These are phyloP conservation scores for Apeltes quadracus DNA, from an alignment of 2,113 vertebrate species.

Conservation along the genomic window DNA sequence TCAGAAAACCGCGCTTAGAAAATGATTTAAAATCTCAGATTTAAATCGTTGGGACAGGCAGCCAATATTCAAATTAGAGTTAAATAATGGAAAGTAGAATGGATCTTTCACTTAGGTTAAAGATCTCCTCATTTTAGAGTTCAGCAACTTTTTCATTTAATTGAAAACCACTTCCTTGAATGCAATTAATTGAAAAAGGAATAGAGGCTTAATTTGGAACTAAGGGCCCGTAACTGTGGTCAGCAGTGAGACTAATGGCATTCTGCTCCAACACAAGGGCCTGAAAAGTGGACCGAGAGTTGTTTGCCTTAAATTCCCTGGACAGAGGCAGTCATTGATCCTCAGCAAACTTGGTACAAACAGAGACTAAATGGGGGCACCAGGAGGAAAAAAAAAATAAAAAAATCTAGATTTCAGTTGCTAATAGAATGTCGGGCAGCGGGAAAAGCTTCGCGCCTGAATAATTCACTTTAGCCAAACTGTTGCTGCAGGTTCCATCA, in stretches of 20 bases:
- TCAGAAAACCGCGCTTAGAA: slow-evolving; percentile 24
- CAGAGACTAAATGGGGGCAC: slow-evolving; percentile 70
- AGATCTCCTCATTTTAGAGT: slow-evolving; percentile 73
- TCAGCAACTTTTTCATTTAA: slow-evolving; percentile 74
- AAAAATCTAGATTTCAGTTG: slow-evolving; percentile 64
- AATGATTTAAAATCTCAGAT: slow-evolving; percentile 44
- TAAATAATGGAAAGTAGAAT: slow-evolving; percentile 66
- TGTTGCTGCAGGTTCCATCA: slow-evolving; percentile 80
- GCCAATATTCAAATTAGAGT: slow-evolving; percentile 64
- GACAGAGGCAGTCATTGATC: slow-evolving; percentile 64
- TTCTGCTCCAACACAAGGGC: slow-evolving; percentile 64
- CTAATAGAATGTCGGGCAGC: slow-evolving; percentile 76
- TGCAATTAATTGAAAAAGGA: slow-evolving; percentile 77
- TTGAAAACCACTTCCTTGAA: slow-evolving; percentile 74
- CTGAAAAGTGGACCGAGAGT: slow-evolving; percentile 52
- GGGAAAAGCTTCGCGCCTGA: slow-evolving; percentile 74
- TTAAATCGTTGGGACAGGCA: slow-evolving; percentile 46
- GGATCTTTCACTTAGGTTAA: slow-evolving; percentile 69
- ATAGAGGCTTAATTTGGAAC: slow-evolving; percentile 75
- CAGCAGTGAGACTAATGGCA: slow-evolving; percentile 75
- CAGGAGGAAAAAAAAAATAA: slow-evolving; percentile 12
- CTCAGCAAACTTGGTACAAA: slow-evolving; percentile 60
- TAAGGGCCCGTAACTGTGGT: slow-evolving; percentile 77
- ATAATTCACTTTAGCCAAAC: slow-evolving; percentile 83
- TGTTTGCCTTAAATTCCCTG: slow-evolving; percentile 71